phyloP scores from a whole-genome alignment of 2,888 invertebrate species.

The Temnothorax rugatulus region DNA sequence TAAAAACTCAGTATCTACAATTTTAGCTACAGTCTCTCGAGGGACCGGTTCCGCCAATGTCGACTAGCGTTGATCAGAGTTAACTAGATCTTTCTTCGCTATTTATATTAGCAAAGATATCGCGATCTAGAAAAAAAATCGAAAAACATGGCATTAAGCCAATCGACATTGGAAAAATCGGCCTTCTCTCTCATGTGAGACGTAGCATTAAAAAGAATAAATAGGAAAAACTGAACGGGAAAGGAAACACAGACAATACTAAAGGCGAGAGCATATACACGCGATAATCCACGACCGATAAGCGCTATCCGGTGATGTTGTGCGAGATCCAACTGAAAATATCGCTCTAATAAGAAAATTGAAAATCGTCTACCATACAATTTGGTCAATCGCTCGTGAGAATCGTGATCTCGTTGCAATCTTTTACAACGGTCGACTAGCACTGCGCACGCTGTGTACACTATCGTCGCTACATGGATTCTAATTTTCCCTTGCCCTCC shows the following conservation, averaged over 20 bases:
- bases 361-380: constrained; percentile 36
- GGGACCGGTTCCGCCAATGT: neutral
- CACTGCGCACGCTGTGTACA: constrained; percentile 64
- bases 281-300: constrained; percentile 17
- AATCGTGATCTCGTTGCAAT: constrained; percentile 62
- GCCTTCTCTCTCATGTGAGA: neutral
- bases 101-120: neutral
- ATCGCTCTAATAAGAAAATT: neutral
- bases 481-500: neutral
- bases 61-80: neutral
- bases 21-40: constrained; percentile 14
- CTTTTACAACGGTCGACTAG: constrained; percentile 71
- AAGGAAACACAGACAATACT: neutral
- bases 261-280: constrained; percentile 12
- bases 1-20: constrained; percentile 38
- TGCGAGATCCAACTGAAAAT: neutral
- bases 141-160: neutral
- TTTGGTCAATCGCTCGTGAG: constrained; percentile 54
- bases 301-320: constrained; percentile 19
- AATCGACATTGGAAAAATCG: constrained; percentile 14
- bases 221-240: constrained; percentile 5
- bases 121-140: neutral
- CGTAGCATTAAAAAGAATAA: constrained; percentile 20
- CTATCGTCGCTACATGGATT: constrained; percentile 34
- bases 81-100: neutral